Conservation (phyloP, 1,140 invertebrate species). For the Vollenhovia emeryi region DNA sequence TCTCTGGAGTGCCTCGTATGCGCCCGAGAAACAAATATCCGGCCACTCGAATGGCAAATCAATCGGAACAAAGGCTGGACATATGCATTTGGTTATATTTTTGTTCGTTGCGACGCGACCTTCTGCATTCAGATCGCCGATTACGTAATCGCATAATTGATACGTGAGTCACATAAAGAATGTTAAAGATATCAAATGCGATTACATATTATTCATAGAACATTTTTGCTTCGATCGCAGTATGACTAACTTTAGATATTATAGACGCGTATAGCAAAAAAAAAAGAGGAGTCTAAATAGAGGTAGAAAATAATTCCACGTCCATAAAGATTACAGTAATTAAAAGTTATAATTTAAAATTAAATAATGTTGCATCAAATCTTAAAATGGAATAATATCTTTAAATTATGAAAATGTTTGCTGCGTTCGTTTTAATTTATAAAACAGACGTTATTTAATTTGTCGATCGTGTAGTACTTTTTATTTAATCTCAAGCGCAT, state of each 20-base stretch:
- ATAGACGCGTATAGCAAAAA: not conserved
- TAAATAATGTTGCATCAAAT: not conserved
- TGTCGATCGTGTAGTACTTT: not conserved
- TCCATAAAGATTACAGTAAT: not conserved
- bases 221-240: not conserved
- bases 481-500: not conserved
- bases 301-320: not conserved
- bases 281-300: not conserved
- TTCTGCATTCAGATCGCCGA: not conserved
- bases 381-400: not conserved
- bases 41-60: constrained; percentile 38
- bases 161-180: not conserved
- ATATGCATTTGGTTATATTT: constrained; percentile 25
- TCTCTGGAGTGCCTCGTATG: constrained; percentile 4
- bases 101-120: not conserved
- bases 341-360: not conserved
- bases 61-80: constrained; percentile 37
- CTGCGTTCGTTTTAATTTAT: not conserved
- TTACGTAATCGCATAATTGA: not conserved
- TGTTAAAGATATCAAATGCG: not conserved
- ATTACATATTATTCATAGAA: not conserved
- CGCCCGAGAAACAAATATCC: constrained; percentile 46
- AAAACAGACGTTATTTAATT: not conserved
- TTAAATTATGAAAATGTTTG: not conserved
- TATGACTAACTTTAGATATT: not conserved